Base-by-base conservation (phyloP, 2,797 vertebrate genomes). In the Tokudaia muenninki region DNA sequence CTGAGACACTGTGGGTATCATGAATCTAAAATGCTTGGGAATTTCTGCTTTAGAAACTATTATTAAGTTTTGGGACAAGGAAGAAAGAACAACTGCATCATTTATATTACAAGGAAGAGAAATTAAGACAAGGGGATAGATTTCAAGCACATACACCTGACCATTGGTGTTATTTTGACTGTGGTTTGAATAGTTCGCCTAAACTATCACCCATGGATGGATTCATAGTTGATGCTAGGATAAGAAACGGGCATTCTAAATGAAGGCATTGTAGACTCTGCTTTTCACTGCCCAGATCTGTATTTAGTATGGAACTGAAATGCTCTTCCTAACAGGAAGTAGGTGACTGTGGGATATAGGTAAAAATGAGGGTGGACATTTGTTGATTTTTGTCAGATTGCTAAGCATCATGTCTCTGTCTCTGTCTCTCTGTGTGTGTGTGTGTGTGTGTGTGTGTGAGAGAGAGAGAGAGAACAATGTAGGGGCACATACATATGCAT, bases 61-160 rank as follows among this genome's bases (percentile, higher is more conserved):
- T 47, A 41, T 50, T 91, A 52, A 37, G 1, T 81, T 94, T 88
- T 79, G 26, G 12, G 26, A 12, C 24, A 61, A 89, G 86, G 82
- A 97, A 91, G 81, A 90, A 95, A 22, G 83, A 47, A 89, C 11
- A 61, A 0, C 55, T 70, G 1, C 41, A 41, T 93, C 14, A 21
- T 92, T 95, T 86, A 41, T 95, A 83, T 91, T 84, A 8, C 29
- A 59, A 50, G 19, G 57, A 90, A 80, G 72, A 89, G 81, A 94
- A 96, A 95, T 34, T 21, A 86, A 86, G 72, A 19, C 9, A 9
- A 26, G 47, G 44, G 19, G 37, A 63, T 86, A 67, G 47, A 70
- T 95, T 78, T 89, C 52, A 91, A 7, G 9, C 47, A 44, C 80
- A 34, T 75, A 61, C 2, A 93, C 74, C 29, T 65, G 57, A 26